Percentiles rank a stretch among this genome's conserved stretches.
Conservation (phyloP, 2,888 invertebrate species). For the Timema cristinae region DNA sequence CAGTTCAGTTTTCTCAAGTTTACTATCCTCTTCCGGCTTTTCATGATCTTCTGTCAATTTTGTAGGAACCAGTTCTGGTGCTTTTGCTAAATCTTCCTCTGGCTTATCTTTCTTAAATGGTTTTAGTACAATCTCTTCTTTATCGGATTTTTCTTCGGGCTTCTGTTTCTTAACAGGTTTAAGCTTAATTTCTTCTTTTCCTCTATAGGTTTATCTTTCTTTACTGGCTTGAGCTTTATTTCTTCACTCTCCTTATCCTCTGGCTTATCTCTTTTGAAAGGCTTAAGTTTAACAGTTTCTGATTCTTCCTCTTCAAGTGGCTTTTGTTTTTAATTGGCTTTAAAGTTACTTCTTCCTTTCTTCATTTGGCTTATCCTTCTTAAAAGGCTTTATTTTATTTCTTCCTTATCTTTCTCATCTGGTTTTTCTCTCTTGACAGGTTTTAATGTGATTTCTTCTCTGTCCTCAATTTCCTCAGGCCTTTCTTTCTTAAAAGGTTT, state of each 20-base stretch:
- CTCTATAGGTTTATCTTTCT: constrained; percentile 33
- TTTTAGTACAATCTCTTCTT: constrained; percentile 40
- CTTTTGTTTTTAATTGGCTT: constrained; percentile 33
- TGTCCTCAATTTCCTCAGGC: constrained; percentile 36
- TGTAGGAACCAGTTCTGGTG: too few species aligned
- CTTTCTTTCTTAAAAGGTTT: constrained; percentile 34
- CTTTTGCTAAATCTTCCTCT: constrained; percentile 29
- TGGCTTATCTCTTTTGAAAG: constrained; percentile 18
- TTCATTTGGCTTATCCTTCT: constrained; percentile 41
- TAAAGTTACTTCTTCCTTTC: constrained; percentile 36
- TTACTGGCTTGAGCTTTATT: constrained; percentile 23
- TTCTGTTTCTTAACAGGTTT: not conserved
- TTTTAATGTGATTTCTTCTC: constrained; percentile 42
- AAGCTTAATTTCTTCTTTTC: not conserved
- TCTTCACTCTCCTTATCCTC: constrained; percentile 16
- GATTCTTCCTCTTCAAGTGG: constrained; percentile 30
- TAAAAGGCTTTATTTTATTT: constrained; percentile 37
- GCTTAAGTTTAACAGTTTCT: constrained; percentile 37
- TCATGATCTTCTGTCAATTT: constrained; percentile 34
- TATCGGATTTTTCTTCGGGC: constrained; percentile 5
- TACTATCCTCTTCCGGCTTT: constrained; percentile 31
- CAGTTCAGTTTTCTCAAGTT: constrained; percentile 40
- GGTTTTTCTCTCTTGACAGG: constrained; percentile 40
- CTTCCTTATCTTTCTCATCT: constrained; percentile 35
- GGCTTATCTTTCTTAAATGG: constrained; percentile 42